Base-by-base conservation (phyloP, 2,888 invertebrate genomes). In the Sisyra nigra region DNA sequence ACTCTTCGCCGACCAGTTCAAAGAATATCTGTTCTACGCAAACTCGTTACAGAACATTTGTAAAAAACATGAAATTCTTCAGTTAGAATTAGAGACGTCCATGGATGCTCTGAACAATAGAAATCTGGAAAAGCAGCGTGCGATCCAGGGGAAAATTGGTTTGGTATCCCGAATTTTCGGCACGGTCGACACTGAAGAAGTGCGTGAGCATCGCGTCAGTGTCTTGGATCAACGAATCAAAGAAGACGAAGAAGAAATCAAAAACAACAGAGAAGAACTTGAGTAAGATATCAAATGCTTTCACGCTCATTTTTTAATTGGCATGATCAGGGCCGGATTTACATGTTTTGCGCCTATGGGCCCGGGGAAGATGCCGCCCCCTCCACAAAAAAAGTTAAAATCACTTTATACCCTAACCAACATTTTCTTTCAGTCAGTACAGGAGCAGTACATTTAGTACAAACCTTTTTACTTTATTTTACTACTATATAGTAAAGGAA, bases 1-100 rank as follows among this genome's bases (percentile, higher is more conserved):
- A 54, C 72, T 84, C 50, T 67, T 84, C 44, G 82, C 82, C 0
- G 86, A 87, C 58, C 86, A 86, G 59, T 61, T 87, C 42, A 86
- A 86, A 56, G 87, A 87, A 60, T 87, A 86, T 59, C 60, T 83
- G 44, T 82, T 83, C 56, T 85, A 77, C 56, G 79, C 82, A 1
- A 73, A 74, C 18, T 78, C 85, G 1, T 58, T 86, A 41, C 79
- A 83, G 58, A 75, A 75, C 47, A 73, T 85, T 18, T 82, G 83
- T 52, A 70, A 69, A 52, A 77, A 83, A 54, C 78, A 83, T 50
- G 83, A 85, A 56, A 69, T 77, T 29, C 53, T 82, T 48, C 84
- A 85, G 59, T 64, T 81, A 13, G 71, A 78, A 41, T 63, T 80
- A 35, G 85, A 86, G 53, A 72, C 73, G 48, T 76, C 81, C 2